Evolutionary conservation across 2,797 vertebrate species (phyloP), one percentile per base, ranked within the genome.

Genomic region (Myotis myotis): DNA sequence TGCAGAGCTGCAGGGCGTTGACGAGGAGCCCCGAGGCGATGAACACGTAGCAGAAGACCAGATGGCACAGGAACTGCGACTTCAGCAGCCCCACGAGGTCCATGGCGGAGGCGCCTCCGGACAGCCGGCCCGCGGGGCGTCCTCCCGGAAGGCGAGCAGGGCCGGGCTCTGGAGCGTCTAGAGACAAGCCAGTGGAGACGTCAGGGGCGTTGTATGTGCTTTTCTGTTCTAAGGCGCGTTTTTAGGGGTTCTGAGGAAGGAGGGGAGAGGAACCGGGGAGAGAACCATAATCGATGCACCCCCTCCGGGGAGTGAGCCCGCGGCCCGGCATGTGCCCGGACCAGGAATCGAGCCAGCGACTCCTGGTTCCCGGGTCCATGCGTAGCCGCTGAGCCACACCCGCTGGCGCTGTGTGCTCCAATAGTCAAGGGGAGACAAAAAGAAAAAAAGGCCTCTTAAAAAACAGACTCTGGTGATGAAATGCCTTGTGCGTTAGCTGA

Each of bases 1-100:
- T 99, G 95, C 98, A 98, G 81, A 99, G 95, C 97, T 99, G 99
- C 93, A 99, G 74, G 94, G 99, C 95, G 98, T 99, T 99, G 97
- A 99, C 47, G 16, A 99, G 98, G 75, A 99, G 97, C 89, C 99
- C 99, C 25, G 99, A 99, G 96, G 98, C 98, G 97, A 99, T 98
- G 97, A 99, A 99, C 96, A 99, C 99, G 49, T 99, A 99, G 97
- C 99, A 99, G 97, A 99, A 98, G 97, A 99, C 94, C 75, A 99
- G 98, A 17, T 99, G 99, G 97, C 98, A 99, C 97, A 99, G 95
- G 95, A 99, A 99, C 96, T 99, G 99, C 41, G 99, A 99, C 97
- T 99, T 99, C 95, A 99, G 98, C 98, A 99, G 96, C 95, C 98
- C 98, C 91, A 98, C 17, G 96, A 99, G 97, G 97, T 98, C 99